These are phyloP conservation scores for Drosophila pegasa DNA, from an alignment of 2,888 invertebrate genomes.

Conservation along the genomic window DNA sequence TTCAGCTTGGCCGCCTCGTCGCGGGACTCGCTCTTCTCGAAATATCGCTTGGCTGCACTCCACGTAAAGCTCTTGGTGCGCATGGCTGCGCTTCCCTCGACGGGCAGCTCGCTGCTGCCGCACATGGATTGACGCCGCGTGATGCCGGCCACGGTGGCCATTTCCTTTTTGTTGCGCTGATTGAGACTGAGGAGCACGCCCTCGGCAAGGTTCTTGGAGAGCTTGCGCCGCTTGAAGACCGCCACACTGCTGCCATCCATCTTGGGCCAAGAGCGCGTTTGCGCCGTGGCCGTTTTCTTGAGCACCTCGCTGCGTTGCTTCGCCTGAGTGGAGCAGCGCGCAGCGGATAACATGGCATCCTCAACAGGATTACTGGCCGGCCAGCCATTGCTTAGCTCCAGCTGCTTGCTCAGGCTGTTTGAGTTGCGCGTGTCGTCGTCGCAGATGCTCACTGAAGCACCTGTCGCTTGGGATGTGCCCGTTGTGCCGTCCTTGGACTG, in stretches of 20 bases:
- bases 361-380: slow-evolving; percentile 81
- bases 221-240: slow-evolving; percentile 89
- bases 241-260: slow-evolving; percentile 74
- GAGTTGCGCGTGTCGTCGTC: slow-evolving; percentile 81
- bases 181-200: slow-evolving; percentile 82
- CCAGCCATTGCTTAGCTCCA: slow-evolving; percentile 76
- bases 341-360: slow-evolving; percentile 82
- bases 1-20: slow-evolving; percentile 80
- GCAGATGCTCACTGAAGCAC: slow-evolving; percentile 57
- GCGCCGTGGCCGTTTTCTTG: slow-evolving; percentile 61
- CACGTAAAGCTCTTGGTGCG: slow-evolving; percentile 81
- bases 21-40: slow-evolving; percentile 61
- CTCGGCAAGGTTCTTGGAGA: slow-evolving; percentile 85
- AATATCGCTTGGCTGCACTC: slow-evolving; percentile 83
- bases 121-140: slow-evolving; percentile 76
- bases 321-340: slow-evolving; percentile 64
- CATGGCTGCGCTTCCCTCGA: slow-evolving; percentile 58
- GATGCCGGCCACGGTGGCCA: slow-evolving; percentile 63
- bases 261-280: slow-evolving; percentile 69
- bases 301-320: slow-evolving; percentile 56
- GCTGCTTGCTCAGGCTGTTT: slow-evolving; percentile 72
- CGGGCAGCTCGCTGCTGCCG: slow-evolving; percentile 83
- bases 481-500: slow-evolving; percentile 84
- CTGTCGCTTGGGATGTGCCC: slow-evolving; percentile 41
- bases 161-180: slow-evolving; percentile 71